Evolutionary conservation across 1,140 invertebrate genomes (phyloP).

Genomic region (Philotrypesis tridentata): DNA sequence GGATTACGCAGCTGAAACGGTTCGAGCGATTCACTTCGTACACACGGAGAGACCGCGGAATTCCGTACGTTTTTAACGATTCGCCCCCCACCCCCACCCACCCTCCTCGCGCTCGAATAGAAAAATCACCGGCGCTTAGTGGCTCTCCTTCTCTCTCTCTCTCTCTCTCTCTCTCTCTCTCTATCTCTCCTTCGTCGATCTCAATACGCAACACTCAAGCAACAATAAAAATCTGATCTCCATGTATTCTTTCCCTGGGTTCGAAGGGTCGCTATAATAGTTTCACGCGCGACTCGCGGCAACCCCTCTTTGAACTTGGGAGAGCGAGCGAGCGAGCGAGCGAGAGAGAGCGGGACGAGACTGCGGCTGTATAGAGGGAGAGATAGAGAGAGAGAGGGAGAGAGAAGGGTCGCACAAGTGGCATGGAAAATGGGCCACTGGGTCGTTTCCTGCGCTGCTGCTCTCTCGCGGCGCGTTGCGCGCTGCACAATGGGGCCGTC

Average conservation of each 20-base stretch:
- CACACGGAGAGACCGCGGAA: too few relatives aligned
- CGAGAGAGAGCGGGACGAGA: not conserved
- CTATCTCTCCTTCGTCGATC: too few relatives aligned
- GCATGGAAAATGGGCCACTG: conserved; percentile 43
- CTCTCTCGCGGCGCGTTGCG: not conserved
- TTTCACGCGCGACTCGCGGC: conserved; percentile 25
- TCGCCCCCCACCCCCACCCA: too few relatives aligned
- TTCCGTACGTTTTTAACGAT: not conserved
- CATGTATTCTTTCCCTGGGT: too few relatives aligned
- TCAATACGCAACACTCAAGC: too few relatives aligned
- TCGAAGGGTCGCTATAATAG: too few relatives aligned
- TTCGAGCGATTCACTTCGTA: conserved; percentile 7
- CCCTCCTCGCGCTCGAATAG: too few relatives aligned
- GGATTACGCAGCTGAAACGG: conserved; percentile 25
- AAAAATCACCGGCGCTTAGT: too few relatives aligned
- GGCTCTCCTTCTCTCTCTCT: too few relatives aligned
- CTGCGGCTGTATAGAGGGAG: not conserved
- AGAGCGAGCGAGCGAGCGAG: not conserved
- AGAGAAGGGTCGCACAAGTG: conserved; percentile 32
- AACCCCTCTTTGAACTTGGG: conserved; percentile 36
- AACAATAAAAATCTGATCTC: not conserved
- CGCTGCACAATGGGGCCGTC: not conserved
- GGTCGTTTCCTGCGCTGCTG: conserved; percentile 27
- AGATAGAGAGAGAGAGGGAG: not conserved
- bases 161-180: too few relatives aligned